These are phyloP conservation scores for Botia almorhae DNA, from an alignment of 2,797 vertebrate genomes.

Conservation along the genomic window DNA sequence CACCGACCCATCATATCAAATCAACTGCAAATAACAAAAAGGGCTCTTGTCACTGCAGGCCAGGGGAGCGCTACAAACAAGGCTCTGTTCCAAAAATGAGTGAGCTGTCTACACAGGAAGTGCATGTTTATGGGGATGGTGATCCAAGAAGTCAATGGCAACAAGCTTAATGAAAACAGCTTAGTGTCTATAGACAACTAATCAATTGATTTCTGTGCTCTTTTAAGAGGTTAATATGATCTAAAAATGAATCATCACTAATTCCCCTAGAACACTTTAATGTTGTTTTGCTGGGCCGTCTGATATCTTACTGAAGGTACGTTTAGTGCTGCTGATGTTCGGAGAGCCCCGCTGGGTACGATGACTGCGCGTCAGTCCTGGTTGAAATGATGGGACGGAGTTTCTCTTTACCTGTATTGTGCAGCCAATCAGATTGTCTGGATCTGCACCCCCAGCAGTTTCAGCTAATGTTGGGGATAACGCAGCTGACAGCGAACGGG, in stretches of 20 bases:
- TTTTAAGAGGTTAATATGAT: too few species aligned
- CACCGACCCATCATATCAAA: slow-evolving; percentile 56
- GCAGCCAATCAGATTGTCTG: too few species aligned
- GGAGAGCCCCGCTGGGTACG: background rate
- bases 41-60: slow-evolving; percentile 25
- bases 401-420: slow-evolving; percentile 37
- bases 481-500: too few species aligned
- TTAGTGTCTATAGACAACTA: too few species aligned
- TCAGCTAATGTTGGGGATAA: too few species aligned
- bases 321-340: background rate
- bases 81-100: slow-evolving; percentile 22
- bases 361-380: slow-evolving; percentile 2
- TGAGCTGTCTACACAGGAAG: background rate
- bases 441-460: too few species aligned
- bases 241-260: background rate
- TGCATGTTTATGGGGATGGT: background rate
- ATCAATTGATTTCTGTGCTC: too few species aligned
- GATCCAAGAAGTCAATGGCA: background rate
- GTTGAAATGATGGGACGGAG: slow-evolving; percentile 19
- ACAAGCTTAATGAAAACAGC: background rate
- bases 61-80: slow-evolving; percentile 24
- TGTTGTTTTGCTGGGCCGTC: background rate
- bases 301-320: background rate
- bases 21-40: slow-evolving; percentile 24
- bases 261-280: too few species aligned